Evolutionary conservation across 2,888 invertebrate species (phyloP).

Genomic region (Phaedon cochleariae): DNA sequence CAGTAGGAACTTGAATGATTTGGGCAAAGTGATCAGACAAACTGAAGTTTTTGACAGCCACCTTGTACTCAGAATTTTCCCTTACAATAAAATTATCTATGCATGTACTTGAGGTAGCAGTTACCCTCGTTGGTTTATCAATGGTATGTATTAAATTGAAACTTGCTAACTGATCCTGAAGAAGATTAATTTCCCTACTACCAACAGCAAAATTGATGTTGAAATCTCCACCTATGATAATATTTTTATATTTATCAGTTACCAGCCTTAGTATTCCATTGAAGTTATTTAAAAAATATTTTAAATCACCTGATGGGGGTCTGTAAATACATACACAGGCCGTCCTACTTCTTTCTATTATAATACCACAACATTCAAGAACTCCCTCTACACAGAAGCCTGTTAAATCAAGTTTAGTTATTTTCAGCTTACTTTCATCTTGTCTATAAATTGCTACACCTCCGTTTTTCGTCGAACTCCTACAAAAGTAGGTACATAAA

Average conservation of each 20-base stretch:
- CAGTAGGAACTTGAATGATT: too few relatives aligned
- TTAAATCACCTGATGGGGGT: neutral
- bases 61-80: neutral
- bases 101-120: slow-evolving; percentile 1
- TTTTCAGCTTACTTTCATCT: too few relatives aligned
- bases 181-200: neutral
- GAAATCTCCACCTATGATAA: slow-evolving; percentile 4
- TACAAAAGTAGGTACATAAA: too few relatives aligned
- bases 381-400: too few relatives aligned
- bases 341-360: neutral
- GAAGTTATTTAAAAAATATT: neutral
- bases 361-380: slow-evolving; percentile 1
- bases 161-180: slow-evolving; percentile 2
- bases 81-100: neutral
- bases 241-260: neutral
- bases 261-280: neutral
- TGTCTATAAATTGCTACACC: too few relatives aligned
- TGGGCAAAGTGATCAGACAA: slow-evolving; percentile 2
- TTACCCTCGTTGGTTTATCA: neutral
- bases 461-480: too few relatives aligned
- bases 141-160: neutral
- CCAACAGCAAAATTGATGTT: neutral
- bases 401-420: too few relatives aligned
- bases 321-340: neutral
- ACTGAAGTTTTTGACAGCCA: neutral